Conservation (phyloP, 2,888 invertebrate species). For the Phyto melanocephala region DNA sequence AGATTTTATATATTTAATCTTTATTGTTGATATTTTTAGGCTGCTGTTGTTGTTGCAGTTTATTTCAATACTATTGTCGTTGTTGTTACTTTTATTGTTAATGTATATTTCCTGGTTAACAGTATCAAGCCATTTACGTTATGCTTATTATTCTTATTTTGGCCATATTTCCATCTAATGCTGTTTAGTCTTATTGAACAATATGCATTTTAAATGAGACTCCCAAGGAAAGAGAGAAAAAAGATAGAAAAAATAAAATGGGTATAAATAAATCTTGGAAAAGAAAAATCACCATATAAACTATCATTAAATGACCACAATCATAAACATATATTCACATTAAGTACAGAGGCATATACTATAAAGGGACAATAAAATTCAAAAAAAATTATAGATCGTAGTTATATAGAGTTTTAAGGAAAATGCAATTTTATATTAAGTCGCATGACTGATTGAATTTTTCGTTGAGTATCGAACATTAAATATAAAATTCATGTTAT, state of each 20-base stretch:
- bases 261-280: slow-evolving; percentile 45
- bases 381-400: too few species aligned
- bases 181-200: slow-evolving; percentile 28
- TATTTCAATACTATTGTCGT: background rate
- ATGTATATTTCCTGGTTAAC: slow-evolving; percentile 62
- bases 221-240: slow-evolving; percentile 38
- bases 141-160: slow-evolving; percentile 43
- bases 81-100: slow-evolving; percentile 32
- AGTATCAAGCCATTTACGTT: slow-evolving; percentile 49
- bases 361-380: background rate
- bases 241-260: slow-evolving; percentile 37
- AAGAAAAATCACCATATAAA: slow-evolving; percentile 56
- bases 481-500: too few species aligned
- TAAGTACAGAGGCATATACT: background rate
- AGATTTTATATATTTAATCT: slow-evolving; percentile 16
- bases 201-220: slow-evolving; percentile 62
- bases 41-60: background rate
- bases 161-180: slow-evolving; percentile 5
- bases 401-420: too few species aligned
- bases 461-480: too few species aligned
- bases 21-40: slow-evolving; percentile 7
- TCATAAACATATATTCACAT: slow-evolving; percentile 42
- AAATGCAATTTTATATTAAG: too few species aligned
- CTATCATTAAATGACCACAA: slow-evolving; percentile 62
- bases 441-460: too few species aligned